These are phyloP conservation scores for Cyprinodon diabolis DNA, from an alignment of 2,797 vertebrate genomes.

Conservation along the genomic window DNA sequence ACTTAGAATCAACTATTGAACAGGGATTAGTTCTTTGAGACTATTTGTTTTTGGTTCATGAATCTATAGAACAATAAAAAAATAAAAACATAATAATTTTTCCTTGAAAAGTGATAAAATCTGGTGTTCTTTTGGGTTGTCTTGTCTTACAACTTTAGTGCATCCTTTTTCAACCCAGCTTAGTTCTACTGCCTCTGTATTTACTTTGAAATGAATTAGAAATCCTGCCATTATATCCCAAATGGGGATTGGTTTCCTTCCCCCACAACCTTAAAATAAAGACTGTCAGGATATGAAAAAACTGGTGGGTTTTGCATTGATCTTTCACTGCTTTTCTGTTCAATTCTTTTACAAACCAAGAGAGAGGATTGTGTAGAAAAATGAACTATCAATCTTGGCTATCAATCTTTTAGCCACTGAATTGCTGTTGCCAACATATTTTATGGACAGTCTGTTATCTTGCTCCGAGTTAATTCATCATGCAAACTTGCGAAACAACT, in stretches of 20 bases:
- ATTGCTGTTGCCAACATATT: background rate
- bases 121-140: background rate
- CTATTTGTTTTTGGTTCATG: too few relatives aligned
- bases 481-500: slow-evolving; percentile 2
- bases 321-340: background rate
- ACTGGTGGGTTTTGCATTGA: background rate
- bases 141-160: background rate
- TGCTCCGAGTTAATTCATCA: slow-evolving; percentile 3
- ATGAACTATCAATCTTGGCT: too few relatives aligned
- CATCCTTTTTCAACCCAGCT: too few relatives aligned
- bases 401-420: background rate
- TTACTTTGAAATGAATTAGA: background rate
- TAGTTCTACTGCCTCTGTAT: too few relatives aligned
- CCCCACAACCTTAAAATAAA: background rate
- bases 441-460: background rate
- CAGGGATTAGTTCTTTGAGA: background rate
- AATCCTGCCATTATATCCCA: background rate
- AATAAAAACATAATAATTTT: background rate
- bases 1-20: background rate
- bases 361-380: background rate
- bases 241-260: background rate
- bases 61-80: too few relatives aligned
- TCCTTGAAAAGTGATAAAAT: background rate
- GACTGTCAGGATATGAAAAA: too few relatives aligned
- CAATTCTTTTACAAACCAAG: background rate